Conservation (phyloP, 1,140 invertebrate genomes). For the Trachymyrmex septentrionalis region DNA sequence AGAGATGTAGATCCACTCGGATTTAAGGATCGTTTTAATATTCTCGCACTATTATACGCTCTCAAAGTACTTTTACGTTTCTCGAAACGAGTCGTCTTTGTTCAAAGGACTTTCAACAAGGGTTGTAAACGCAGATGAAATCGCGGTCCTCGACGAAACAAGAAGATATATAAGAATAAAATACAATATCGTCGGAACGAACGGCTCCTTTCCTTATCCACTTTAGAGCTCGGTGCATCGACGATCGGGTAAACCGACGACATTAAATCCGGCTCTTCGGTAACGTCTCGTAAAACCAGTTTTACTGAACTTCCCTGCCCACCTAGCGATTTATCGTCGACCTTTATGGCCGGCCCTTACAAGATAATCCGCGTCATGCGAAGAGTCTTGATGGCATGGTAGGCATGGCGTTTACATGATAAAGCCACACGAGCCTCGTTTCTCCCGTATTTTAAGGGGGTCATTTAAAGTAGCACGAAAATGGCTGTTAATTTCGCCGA, state of each 20-base stretch:
- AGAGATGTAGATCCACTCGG: background rate
- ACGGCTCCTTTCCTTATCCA: slow-evolving; percentile 52
- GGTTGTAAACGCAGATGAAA: slow-evolving; percentile 29
- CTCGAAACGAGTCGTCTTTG: background rate
- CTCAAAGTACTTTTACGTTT: slow-evolving; percentile 27
- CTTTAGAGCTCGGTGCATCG: slow-evolving; percentile 48
- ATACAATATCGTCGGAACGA: slow-evolving; percentile 51
- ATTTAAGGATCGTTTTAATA: slow-evolving; percentile 5
- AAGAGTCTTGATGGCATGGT: slow-evolving; percentile 64
- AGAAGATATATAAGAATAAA: slow-evolving; percentile 51
- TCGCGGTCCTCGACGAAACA: slow-evolving; percentile 38
- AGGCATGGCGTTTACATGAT: slow-evolving; percentile 66
- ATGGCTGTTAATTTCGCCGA: slow-evolving; percentile 52
- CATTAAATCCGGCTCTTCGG: slow-evolving; percentile 71
- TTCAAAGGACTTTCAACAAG: background rate
- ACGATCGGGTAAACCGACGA: slow-evolving; percentile 67
- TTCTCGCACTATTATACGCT: background rate
- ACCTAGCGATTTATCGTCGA: slow-evolving; percentile 72
- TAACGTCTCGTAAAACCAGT: slow-evolving; percentile 75
- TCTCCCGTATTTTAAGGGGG: slow-evolving; percentile 41
- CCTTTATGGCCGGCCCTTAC: slow-evolving; percentile 69
- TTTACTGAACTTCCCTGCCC: slow-evolving; percentile 71
- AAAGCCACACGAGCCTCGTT: slow-evolving; percentile 49
- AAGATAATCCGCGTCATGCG: slow-evolving; percentile 69
- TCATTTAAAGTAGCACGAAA: slow-evolving; percentile 56